Conservation (phyloP, 2,888 invertebrate genomes). For the Cyclophora albipunctata region DNA sequence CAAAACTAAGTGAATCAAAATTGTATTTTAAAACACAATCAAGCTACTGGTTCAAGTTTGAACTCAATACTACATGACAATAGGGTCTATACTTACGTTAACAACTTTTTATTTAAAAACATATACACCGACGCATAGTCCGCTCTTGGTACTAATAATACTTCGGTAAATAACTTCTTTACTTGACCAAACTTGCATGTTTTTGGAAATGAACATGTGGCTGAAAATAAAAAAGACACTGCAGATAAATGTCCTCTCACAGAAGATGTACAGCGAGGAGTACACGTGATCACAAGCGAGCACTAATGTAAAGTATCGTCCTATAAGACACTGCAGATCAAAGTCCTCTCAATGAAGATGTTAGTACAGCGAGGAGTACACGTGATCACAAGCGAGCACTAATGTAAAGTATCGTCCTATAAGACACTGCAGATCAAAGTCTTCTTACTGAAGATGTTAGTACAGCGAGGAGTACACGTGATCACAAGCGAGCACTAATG, state of each 20-base stretch:
- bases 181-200: slow-evolving; percentile 17
- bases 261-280: no score
- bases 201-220: slow-evolving; percentile 31
- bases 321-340: no score
- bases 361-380: no score
- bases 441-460: no score
- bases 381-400: background rate
- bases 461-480: no score
- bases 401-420: background rate
- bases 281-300: no score
- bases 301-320: background rate
- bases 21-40: no score
- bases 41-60: background rate
- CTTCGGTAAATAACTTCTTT: slow-evolving; percentile 29
- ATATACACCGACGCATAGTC: slow-evolving; percentile 31
- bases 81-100: slow-evolving; percentile 20
- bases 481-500: background rate
- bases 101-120: slow-evolving; percentile 34
- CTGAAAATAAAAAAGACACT: slow-evolving; percentile 20
- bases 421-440: background rate
- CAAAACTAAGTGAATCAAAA: no score
- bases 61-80: background rate
- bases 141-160: slow-evolving; percentile 34
- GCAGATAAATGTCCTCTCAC: background rate
- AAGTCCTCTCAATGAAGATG: no score